Evolutionary conservation across 1,140 invertebrate species (phyloP).

Genomic region (Drosophila saltans): DNA sequence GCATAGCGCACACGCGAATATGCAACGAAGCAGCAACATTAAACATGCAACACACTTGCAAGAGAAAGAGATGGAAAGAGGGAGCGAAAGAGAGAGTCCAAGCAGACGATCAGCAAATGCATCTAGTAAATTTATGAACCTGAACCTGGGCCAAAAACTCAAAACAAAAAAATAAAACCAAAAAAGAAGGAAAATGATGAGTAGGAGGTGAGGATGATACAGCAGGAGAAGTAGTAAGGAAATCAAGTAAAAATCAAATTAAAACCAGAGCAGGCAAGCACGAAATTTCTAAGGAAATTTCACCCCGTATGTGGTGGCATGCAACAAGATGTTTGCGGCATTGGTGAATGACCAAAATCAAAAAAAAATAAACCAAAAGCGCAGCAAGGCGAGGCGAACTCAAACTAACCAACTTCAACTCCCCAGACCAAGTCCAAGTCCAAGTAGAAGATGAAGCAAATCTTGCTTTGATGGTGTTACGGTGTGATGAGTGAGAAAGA

Average conservation of each 20-base stretch:
- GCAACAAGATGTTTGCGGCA: conserved; percentile 64
- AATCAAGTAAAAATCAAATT: conserved; percentile 79
- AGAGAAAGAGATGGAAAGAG: conserved; percentile 16
- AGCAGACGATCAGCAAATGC: conserved; percentile 56
- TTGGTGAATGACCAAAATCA: conserved; percentile 77
- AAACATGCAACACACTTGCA: conserved; percentile 67
- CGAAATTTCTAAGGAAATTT: conserved; percentile 82
- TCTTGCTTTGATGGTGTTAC: conserved; percentile 10
- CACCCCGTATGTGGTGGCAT: conserved; percentile 77
- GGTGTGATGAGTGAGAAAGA: neutral
- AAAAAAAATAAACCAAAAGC: conserved; percentile 43
- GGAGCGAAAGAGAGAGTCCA: conserved; percentile 23
- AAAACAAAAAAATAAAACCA: neutral
- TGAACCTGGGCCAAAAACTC: conserved; percentile 69
- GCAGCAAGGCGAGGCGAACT: conserved; percentile 48
- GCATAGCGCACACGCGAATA: conserved; percentile 78
- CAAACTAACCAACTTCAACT: neutral
- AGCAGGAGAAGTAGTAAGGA: conserved; percentile 20
- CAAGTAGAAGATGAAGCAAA: conserved; percentile 5
- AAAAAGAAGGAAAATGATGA: conserved; percentile 1
- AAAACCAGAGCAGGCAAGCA: conserved; percentile 81
- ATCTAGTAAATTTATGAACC: conserved; percentile 80
- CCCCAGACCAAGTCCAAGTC: neutral
- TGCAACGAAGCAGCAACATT: conserved; percentile 78
- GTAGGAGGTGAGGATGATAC: conserved; percentile 1